These are phyloP conservation scores for Lasioglossum baleicum DNA, from an alignment of 1,140 invertebrate genomes.

Conservation along the genomic window DNA sequence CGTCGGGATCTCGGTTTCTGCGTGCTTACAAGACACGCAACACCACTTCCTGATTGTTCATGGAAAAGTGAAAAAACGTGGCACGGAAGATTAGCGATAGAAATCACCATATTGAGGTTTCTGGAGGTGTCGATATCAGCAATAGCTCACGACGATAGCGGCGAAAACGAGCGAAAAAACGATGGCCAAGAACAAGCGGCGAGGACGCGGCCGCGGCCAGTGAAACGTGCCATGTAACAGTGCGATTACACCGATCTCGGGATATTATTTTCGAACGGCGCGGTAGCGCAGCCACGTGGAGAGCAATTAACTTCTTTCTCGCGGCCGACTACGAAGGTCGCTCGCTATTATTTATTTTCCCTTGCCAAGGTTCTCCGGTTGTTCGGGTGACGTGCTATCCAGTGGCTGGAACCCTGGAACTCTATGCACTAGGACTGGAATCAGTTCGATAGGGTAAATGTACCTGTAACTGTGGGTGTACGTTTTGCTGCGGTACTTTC, in stretches of 20 bases:
- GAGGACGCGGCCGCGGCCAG: conserved; percentile 15
- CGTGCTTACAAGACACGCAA: no score
- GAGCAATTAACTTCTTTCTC: conserved; percentile 61
- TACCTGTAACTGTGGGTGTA: no score
- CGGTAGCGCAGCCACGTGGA: conserved; percentile 37
- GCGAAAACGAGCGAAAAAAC: conserved; percentile 11
- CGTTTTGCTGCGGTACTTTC: no score
- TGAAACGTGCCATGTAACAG: conserved; percentile 33
- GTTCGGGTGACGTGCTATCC: conserved; percentile 7
- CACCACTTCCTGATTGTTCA: no score
- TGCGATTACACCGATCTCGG: conserved; percentile 42
- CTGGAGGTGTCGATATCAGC: no score
- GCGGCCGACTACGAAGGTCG: conserved; percentile 53
- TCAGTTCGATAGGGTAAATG: no score
- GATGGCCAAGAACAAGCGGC: conserved; percentile 16
- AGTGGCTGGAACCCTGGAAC: no score
- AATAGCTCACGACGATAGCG: no score
- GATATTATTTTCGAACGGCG: conserved; percentile 50
- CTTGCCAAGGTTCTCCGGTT: conserved; percentile 56
- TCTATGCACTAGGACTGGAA: no score
- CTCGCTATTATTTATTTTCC: conserved; percentile 63
- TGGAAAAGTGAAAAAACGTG: no score
- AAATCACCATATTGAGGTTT: no score
- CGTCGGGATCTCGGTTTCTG: neutral
- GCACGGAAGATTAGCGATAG: no score